Evolutionary conservation across 2,888 invertebrate species (phyloP), one percentile per base, ranked within the genome.

Genomic region (Ditula angustiorana): DNA sequence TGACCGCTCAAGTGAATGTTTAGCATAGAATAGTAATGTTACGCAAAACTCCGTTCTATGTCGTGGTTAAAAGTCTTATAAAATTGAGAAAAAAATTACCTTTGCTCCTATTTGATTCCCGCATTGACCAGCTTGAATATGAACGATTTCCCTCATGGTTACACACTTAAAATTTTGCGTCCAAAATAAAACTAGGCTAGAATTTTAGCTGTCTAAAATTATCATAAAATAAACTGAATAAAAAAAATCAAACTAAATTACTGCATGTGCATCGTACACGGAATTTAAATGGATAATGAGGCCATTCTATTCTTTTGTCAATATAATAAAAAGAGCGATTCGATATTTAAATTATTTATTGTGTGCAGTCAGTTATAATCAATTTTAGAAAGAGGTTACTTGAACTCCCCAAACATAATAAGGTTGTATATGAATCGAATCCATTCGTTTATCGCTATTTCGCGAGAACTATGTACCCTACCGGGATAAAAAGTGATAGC

Each of bases 101-200:
- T 95, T 95, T 66, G 95, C 94, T 70, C 95, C 95, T 76, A 95
- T 95, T 86, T 95, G 95, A 94, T 70, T 70, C 1, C 70, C 70
- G 49, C 70, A 70, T 21, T 57, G 58, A n/a, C 70, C 70, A n/a
- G 61, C 95, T 83, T 95, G 95, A 69, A 95, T 87, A 83, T 95
- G 95, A 65, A 95, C 95, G 75, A 95, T 95, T 92, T 95, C 95
- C 86, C 95, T 94, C 95, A 95, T 95, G 73, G 57, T 35, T 28
- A 5, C 8, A 2, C 23, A 53, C 33, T 53, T 35, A 11, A 35
- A 53, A 53, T 50, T 50, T 50, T 19, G 50, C 2, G 30, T 21
- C 30, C 11, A 50, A 50, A 16, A 46, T 24, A n/a, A n/a, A 46
- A 5, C 5, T 46, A 23, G n/a, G 7, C 23, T 23, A 5, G 23